Evolutionary conservation across 1,140 invertebrate species (phyloP).

Genomic region (Lethrus apterus): DNA sequence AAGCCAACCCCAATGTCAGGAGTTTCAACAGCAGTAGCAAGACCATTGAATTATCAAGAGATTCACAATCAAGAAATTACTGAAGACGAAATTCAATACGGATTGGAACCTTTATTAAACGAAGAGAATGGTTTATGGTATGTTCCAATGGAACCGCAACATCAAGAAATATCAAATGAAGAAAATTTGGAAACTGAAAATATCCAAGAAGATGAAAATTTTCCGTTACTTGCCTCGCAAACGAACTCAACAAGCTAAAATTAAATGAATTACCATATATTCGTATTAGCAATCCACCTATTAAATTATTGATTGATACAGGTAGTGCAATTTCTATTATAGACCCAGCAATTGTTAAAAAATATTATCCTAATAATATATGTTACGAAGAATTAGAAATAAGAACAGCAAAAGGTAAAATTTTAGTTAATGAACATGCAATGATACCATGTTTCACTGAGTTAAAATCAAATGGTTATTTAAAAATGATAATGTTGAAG

Average conservation of each 20-base stretch:
- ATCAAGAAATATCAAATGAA: not conserved
- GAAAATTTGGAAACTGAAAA: not conserved
- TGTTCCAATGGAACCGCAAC: not conserved
- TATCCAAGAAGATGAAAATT: not conserved
- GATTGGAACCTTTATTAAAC: not conserved
- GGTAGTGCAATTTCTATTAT: not conserved
- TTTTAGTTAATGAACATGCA: not conserved
- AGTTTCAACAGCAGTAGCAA: too few relatives aligned
- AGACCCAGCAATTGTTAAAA: not conserved
- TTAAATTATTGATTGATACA: too few relatives aligned
- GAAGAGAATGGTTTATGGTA: slow-evolving; percentile 7
- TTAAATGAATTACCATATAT: slow-evolving; percentile 5
- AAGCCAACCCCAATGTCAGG: too few relatives aligned
- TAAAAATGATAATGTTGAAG: slow-evolving; percentile 1
- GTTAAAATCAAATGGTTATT: not conserved
- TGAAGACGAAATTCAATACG: not conserved
- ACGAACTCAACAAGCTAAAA: not conserved
- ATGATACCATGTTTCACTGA: not conserved
- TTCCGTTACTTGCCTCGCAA: not conserved
- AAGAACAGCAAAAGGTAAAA: slow-evolving; percentile 7
- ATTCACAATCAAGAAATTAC: not conserved
- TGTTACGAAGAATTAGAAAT: slow-evolving; percentile 3
- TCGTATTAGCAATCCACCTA: not conserved
- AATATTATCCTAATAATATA: slow-evolving; percentile 1
- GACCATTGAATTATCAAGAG: too few relatives aligned